These are phyloP conservation scores for Isoperla grammatica DNA, from an alignment of 2,888 invertebrate genomes.

Conservation along the genomic window DNA sequence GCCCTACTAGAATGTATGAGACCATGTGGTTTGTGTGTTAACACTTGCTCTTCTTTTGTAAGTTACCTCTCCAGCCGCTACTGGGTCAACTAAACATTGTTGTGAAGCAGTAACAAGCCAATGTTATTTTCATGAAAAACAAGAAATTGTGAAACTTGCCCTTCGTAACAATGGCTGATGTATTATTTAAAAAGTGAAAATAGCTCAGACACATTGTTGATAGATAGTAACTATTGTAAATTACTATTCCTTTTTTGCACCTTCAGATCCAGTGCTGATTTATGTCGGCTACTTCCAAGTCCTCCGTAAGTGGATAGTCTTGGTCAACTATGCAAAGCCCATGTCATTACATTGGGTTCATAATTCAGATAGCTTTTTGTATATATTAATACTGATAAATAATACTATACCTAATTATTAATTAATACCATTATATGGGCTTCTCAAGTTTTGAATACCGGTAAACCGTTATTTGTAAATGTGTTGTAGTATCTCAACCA, in stretches of 20 bases:
- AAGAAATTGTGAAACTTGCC: no score
- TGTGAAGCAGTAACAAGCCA: no score
- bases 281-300: constrained; percentile 21
- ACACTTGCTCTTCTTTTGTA: no score
- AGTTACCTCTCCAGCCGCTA: no score
- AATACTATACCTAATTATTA: constrained; percentile 23
- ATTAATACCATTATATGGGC: constrained; percentile 24
- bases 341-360: constrained; percentile 15
- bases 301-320: constrained; percentile 10
- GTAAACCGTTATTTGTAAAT: constrained; percentile 13
- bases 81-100: no score
- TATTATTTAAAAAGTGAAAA: no score
- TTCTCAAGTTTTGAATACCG: constrained; percentile 27
- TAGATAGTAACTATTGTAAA: constrained; percentile 25
- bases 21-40: no score
- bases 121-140: no score
- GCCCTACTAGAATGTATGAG: no score
- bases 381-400: constrained; percentile 29
- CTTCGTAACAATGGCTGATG: no score
- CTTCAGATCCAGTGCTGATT: constrained; percentile 29
- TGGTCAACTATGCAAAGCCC: constrained; percentile 16
- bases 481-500: constrained; percentile 13
- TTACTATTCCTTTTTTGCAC: constrained; percentile 29
- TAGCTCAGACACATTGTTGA: no score
- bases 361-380: constrained; percentile 32